Evolutionary conservation across 2,113 vertebrate genomes (phyloP), one percentile per base, ranked within the genome.

Genomic region (Ageneiosus marmoratus): DNA sequence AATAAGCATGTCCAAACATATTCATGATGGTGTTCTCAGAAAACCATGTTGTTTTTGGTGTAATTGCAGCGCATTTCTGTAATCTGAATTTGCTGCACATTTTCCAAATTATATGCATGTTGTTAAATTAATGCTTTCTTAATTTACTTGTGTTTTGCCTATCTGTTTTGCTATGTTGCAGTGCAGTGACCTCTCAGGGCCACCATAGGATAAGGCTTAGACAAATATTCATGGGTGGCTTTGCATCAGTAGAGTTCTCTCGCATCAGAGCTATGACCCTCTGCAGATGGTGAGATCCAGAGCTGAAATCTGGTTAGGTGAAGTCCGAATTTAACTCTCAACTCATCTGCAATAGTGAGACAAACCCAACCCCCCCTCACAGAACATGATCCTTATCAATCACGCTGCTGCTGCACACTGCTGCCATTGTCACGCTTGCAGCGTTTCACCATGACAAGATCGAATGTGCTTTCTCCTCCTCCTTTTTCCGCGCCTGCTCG

Each of bases 371-470:
- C 70, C 46, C 83, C 81, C 62, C 58, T 50, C 44, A 83, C 65
- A 53, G 83, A 78, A 82, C 88, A 87, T 87, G 87, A 90, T 86
- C 87, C 88, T 82, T 83, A 93, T 93, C 93, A 91, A 91, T 93
- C 90, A 90, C 67, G 87, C 79, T 10, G 58, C 85, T 41, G 77
- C 80, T 70, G 72, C 87, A 93, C 91, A 92, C 89, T 91, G 89
- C 85, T 20, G 86, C 91, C 88, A 89, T 93, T 93, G 91, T 94
- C 22, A 41, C 51, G 86, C 81, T 87, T 77, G 9, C 76, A 76
- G 51, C 88, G 89, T 86, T 88, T 79, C 79, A 90, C 82, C 22
- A 81, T 76, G 63, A 86, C 84, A 83, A 89, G 89, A 90, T 85
- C 87, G 89, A 86, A 86, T 87, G 90, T 87, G 87, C 89, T 90